A percentile compares a stretch with the other conserved stretches of the same genome.
Conservation (phyloP, 2,888 invertebrate species). For the Sicus ferrugineus region DNA sequence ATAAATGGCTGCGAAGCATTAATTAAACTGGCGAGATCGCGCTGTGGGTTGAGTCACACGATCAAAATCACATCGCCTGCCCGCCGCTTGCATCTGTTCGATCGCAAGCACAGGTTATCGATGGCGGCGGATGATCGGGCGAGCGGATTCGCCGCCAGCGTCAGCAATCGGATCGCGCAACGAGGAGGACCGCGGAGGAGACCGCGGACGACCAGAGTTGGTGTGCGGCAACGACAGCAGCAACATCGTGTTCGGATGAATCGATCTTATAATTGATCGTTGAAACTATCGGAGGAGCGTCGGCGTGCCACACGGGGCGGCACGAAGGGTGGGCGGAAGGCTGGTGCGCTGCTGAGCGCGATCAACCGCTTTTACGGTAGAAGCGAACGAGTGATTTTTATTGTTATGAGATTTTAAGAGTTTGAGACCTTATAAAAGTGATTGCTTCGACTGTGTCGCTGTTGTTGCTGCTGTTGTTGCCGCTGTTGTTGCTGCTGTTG, state of each 20-base stretch:
- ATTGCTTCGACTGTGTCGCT: not conserved
- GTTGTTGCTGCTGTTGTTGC: not conserved
- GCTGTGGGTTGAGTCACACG: slow-evolving; percentile 34
- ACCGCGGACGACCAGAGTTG: too few species aligned
- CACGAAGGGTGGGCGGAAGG: not conserved
- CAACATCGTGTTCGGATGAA: not conserved
- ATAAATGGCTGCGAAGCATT: slow-evolving; percentile 59
- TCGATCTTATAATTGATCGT: slow-evolving; percentile 14
- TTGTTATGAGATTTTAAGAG: not conserved
- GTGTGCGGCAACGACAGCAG: too few species aligned
- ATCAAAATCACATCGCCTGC: slow-evolving; percentile 19
- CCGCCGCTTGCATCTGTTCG: not conserved
- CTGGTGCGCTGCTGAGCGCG: not conserved
- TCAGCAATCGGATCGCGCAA: not conserved
- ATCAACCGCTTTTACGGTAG: slow-evolving; percentile 16
- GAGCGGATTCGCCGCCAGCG: not conserved
- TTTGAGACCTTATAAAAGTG: not conserved
- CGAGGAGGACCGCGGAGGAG: not conserved
- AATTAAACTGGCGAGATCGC: slow-evolving; percentile 57
- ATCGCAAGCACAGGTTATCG: not conserved
- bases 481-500: not conserved
- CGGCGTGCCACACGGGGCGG: not conserved
- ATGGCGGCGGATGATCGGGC: not conserved
- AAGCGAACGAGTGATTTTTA: slow-evolving; percentile 5
- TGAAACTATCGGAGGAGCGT: not conserved